Evolutionary conservation across 2,797 vertebrate species (phyloP), one percentile per base, ranked within the genome.

Genomic region (Gallirallus australis): DNA sequence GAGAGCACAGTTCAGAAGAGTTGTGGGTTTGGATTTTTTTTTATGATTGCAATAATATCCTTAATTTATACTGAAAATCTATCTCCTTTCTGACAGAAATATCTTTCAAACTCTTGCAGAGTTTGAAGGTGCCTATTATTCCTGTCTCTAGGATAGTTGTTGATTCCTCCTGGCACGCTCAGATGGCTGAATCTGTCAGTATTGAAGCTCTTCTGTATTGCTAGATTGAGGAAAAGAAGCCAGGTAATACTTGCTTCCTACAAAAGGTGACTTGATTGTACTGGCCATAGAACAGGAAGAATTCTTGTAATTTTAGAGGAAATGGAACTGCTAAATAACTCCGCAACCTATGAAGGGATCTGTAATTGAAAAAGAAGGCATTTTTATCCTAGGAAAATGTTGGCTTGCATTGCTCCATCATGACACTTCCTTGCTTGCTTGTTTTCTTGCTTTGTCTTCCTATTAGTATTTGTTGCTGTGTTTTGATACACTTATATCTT

Each of bases 61-160:
- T 83, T 90, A 83, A 79, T 86, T 88, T 89, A 71, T 81, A 63
- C 15, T 52, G 59, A 81, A 94, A 81, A 47, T 91, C 33, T 75
- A n/a, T 91, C 33, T 75, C 72, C 18, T 53, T 75, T 15, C 45
- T 81, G 65, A 75, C 71, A 81, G 48, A 87, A 87, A 57, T 83
- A 68, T 31, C 45, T 88, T 72, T 75, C 69, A 86, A 83, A 81
- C 7, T 20, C 23, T 28, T 59, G 24, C 16, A 65, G 59, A 69
- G 21, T 78, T 59, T 88, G 66, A 91, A 83, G 40, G 1, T 56
- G 28, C 7, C 11, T 47, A 15, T 71, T 91, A 45, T 86, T 91
- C 52, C 50, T 83, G 30, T 20, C n/a, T 86, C 33, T 52, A 73
- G 64, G 21, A 78, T 10, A 69, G n/a, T 0, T 81, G 45, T 31